Evolutionary conservation across 2,888 invertebrate genomes (phyloP).

Genomic region (Phlogophora meticulosa): DNA sequence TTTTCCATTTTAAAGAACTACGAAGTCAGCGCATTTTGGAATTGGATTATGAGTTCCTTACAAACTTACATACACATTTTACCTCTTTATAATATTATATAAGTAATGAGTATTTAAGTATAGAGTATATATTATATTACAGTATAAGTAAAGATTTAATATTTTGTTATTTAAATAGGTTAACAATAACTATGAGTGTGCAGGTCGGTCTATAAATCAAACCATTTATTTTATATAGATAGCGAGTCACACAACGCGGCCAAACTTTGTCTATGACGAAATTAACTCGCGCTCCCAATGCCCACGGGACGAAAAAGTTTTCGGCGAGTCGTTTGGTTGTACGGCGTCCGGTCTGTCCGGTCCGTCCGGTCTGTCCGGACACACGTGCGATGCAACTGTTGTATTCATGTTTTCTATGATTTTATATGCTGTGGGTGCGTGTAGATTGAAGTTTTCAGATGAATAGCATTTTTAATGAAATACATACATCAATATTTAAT

Average conservation of each 20-base stretch:
- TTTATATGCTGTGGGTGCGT: not conserved
- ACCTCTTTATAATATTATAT: no score
- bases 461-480: not conserved
- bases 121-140: no score
- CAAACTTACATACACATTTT: no score
- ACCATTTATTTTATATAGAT: conserved; percentile 5
- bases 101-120: no score
- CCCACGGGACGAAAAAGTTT: conserved; percentile 32
- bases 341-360: conserved; percentile 7
- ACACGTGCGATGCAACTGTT: not conserved
- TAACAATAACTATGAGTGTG: not conserved
- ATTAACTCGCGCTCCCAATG: conserved; percentile 34
- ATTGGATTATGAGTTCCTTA: no score
- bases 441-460: not conserved
- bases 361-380: not conserved
- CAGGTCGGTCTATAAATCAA: conserved; percentile 1
- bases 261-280: conserved; percentile 47
- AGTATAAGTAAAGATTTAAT: no score
- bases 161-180: not conserved
- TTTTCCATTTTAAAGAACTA: no score
- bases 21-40: no score
- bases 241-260: conserved; percentile 7
- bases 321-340: conserved; percentile 16
- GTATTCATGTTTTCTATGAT: not conserved
- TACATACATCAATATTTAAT: no score